Percentiles rank a stretch among this genome's conserved stretches.
Conservation (phyloP, 2,888 invertebrate species). For the Leptopilina drosophilae region DNA sequence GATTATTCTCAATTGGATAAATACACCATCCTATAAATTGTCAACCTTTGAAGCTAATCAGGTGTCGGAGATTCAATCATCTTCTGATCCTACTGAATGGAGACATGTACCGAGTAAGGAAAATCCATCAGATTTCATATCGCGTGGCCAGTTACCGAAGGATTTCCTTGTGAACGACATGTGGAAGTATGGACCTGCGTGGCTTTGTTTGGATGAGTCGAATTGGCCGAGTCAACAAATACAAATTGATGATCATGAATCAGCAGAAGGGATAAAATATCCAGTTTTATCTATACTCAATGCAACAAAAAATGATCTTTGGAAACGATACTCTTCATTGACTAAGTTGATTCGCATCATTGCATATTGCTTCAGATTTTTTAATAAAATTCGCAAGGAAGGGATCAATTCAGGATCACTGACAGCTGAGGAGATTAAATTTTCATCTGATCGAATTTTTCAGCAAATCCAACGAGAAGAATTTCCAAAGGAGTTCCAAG, state of each 20-base stretch:
- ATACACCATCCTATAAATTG: constrained; percentile 40
- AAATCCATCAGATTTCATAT: constrained; percentile 55
- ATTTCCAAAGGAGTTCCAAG: too few relatives aligned
- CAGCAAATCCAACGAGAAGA: too few relatives aligned
- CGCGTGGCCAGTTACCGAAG: constrained; percentile 46
- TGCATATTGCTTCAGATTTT: too few relatives aligned
- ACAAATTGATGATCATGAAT: neutral
- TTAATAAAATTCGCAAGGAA: too few relatives aligned
- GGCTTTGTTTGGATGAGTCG: constrained; percentile 43
- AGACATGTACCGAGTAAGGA: constrained; percentile 47
- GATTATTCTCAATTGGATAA: constrained; percentile 51
- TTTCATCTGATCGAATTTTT: too few relatives aligned
- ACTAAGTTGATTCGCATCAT: too few relatives aligned
- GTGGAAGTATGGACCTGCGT: constrained; percentile 48
- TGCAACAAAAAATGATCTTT: too few relatives aligned
- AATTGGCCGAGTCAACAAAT: neutral
- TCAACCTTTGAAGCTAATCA: constrained; percentile 50
- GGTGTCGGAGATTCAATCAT: constrained; percentile 53
- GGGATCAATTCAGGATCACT: too few relatives aligned
- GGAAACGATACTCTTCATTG: too few relatives aligned
- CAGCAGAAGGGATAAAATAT: neutral
- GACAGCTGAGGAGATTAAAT: too few relatives aligned
- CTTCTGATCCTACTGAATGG: constrained; percentile 47
- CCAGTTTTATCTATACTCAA: too few relatives aligned
- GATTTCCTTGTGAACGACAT: constrained; percentile 34